Conservation (phyloP, 2,113 vertebrate genomes). For the Tyto alba region DNA sequence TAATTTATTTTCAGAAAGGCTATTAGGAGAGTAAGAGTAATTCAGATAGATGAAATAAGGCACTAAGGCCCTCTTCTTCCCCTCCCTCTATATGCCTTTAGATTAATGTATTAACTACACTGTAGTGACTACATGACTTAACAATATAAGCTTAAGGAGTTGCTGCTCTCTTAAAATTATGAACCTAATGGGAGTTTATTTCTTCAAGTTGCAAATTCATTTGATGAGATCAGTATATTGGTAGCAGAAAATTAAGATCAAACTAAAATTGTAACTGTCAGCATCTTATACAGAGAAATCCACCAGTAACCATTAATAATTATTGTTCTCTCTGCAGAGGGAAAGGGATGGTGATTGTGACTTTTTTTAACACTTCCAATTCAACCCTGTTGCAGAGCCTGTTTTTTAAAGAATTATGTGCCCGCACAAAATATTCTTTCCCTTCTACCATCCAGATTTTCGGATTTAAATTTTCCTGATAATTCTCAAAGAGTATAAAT, state of each 20-base stretch:
- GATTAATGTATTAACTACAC: neutral
- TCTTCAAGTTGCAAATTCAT: neutral
- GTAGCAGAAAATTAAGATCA: neutral
- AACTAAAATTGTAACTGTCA: neutral
- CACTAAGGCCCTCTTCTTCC: neutral
- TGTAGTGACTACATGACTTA: neutral
- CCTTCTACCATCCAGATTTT: neutral
- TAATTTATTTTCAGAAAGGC: neutral
- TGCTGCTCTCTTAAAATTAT: neutral
- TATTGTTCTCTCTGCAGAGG: neutral
- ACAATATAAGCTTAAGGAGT: neutral
- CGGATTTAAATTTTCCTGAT: neutral
- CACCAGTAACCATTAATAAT: neutral
- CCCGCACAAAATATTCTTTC: neutral
- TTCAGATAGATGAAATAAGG: neutral
- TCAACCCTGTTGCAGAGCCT: neutral
- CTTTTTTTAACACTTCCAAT: neutral
- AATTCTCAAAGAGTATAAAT: neutral
- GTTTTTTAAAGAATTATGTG: neutral
- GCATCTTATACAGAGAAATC: neutral
- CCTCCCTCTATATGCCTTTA: neutral
- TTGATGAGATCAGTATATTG: neutral
- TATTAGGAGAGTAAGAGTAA: neutral
- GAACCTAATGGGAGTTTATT: neutral
- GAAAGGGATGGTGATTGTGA: neutral